phyloP scores from a whole-genome alignment of 92 coral and sea anemone species.

The Heliopora coerulea region DNA sequence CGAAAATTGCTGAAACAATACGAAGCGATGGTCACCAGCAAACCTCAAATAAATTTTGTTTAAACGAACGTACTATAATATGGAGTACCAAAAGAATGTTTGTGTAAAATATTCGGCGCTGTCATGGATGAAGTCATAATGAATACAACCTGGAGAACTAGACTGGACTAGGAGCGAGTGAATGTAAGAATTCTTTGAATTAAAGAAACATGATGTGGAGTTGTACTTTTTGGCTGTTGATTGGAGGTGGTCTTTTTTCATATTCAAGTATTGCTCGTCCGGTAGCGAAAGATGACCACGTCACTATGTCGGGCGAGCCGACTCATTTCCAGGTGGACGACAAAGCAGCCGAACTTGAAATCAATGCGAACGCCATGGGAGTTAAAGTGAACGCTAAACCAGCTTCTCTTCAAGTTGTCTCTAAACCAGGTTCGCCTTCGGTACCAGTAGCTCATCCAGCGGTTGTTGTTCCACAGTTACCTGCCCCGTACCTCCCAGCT shows the following conservation, averaged over 20 bases:
- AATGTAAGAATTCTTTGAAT: too few species aligned
- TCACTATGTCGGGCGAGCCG: constrained; percentile 93
- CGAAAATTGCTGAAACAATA: neutral
- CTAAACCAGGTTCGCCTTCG: constrained; percentile 95
- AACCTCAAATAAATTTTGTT: neutral
- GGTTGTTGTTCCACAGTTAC: constrained; percentile 64
- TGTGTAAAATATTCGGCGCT: neutral
- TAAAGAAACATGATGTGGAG: too few species aligned
- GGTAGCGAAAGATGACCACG: constrained; percentile 46
- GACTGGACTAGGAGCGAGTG: too few species aligned
- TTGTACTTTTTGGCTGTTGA: too few species aligned
- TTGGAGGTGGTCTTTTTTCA: neutral
- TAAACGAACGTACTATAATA: neutral
- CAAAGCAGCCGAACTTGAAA: constrained; percentile 98
- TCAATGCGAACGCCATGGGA: constrained; percentile 97
- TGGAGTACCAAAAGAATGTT: neutral
- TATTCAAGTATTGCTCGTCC: constrained; percentile 10
- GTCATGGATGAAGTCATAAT: too few species aligned
- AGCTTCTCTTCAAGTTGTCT: constrained; percentile 96
- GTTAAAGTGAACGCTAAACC: constrained; percentile 98
- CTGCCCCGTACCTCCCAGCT: constrained; percentile 4
- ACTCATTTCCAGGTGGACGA: constrained; percentile 99
- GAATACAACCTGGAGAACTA: too few species aligned
- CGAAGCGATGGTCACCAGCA: constrained; percentile 14
- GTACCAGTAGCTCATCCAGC: constrained; percentile 92